Base-by-base conservation (phyloP, 2,888 invertebrate genomes). In the Zygaena filipendulae region DNA sequence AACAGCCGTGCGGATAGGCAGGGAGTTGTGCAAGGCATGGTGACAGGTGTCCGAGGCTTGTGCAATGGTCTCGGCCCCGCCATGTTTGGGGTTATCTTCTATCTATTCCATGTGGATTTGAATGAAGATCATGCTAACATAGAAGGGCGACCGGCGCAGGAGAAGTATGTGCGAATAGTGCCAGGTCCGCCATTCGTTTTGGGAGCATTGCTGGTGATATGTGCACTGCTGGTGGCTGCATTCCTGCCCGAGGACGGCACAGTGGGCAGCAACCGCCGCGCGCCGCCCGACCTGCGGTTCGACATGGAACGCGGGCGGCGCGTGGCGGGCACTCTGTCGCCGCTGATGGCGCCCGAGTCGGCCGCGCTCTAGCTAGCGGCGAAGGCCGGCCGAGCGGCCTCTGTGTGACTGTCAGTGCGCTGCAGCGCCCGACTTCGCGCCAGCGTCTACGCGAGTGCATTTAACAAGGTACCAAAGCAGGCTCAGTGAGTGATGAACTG, bases 151-250 rank as follows among this genome's bases (percentile, higher is more conserved):
- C 66, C 71, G 8, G 55, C 72, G 16, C 79, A 85, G 37, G 88
- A 77, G 35, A 61, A 63, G 32, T 71, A 79, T 75, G 55, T 86
- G 39, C 80, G 92, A 81, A 74, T 95, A 59, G 88, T 97, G 56
- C 97, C 97, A 19, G 99, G 99, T 1, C 99, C 99, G 32, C 98
- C 99, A 8, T 99, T 99, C 72, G 94, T 98, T 38, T 92, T 98
- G 71, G 99, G 99, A 35, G 96, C 98, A 29, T 83, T 98, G 60
- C 86, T 99, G 71, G 98, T 98, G 45, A 90, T 98, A 51, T 90
- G 95, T 67, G 98, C 98, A 35, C 85, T 99, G 49, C 80, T 97
- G 49, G 96, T 98, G 50, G 92, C 93, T 27, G 87, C 91, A 25
- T 93, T 92, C 79, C 88, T 93, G 70, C 90, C 91, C 13, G 90